Evolutionary conservation across 2,888 invertebrate genomes (phyloP), one percentile per base, ranked within the genome.

Genomic region (Dryomyza anilis): DNA sequence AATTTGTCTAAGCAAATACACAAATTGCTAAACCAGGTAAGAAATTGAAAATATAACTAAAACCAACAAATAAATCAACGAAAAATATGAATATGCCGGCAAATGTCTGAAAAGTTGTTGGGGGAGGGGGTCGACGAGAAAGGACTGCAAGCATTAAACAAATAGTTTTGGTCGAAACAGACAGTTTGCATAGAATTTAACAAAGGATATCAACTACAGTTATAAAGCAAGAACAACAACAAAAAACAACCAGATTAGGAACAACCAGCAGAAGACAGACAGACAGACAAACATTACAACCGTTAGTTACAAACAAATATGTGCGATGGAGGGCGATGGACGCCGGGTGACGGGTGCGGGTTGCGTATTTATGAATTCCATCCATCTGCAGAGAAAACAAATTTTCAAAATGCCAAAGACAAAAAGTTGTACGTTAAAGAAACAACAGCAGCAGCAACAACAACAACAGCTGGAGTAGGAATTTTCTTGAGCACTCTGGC

Each of bases 341-440:
- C 1, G 23, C 4, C 23, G 48, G 7, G 10, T 25, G 48, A 12
- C 19, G 21, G n/a, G 33, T 7, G 2, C 12, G 5, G 27, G 5
- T 25, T 6, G 16, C 27, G 19, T 33, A 45, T 30, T 46, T 59
- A 59, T 59, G 59, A 21, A 33, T 59, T 30, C 48, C 36, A 48
- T 29, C 29, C 46, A 59, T 30, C 57, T 33, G 30, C 30, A 48
- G 30, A 33, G 30, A 30, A 64, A 27, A 59, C 59, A 64, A 67
- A 63, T 62, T 64, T 58, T 39, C 64, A 59, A 64, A 67, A 67
- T 67, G 64, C 64, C 64, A 67, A 67, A 67, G 67, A 67, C 67
- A 64, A 67, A 67, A 67, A 67, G 64, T 67, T 67, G 57, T 61
- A n/a, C n/a, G n/a, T n/a, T n/a, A n/a, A n/a, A n/a, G n/a, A n/a